Evolutionary conservation across 2,888 invertebrate species (phyloP), one percentile per base, ranked within the genome.

Genomic region (Arenicola marina): DNA sequence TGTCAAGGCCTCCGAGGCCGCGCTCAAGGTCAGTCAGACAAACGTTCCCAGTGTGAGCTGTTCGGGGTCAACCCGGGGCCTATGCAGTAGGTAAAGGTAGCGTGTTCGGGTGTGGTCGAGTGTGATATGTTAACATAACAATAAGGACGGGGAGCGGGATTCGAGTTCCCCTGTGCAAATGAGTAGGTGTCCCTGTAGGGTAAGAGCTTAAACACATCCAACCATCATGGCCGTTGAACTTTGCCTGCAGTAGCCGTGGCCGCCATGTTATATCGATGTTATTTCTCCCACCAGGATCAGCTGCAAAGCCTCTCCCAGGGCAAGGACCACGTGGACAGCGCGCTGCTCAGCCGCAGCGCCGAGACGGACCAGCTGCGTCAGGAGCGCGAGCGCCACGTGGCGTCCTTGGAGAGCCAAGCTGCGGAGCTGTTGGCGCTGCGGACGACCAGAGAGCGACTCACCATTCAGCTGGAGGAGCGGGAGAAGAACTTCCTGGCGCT

Each of bases 381-480:
- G 1, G 62, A 62, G 43, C 57, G 58, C n/a, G 61, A 55, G 18
- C 7, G 18, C 4, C 46, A 45, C 46, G 7, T 29, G 15, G 18
- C 70, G 44, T 59, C 75, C n/a, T 62, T 74, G 38, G 79, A 80
- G 28, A 74, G 78, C 64, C 74, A 71, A 56, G 72, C 70, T 43
- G 69, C 70, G 48, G 79, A 80, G 62, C n/a, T 78, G 11, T 56
- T 68, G 15, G 66, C 72, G 46, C 48, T 78, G 31, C 74, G 74
- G 53, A 60, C 69, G 3, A 65, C 72, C 15, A 44, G 72, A 34
- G 79, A 79, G 33, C 73, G 73, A 51, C 51, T 80, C 29, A 70
- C 66, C 3, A 63, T 76, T 7, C 77, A 78, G 64, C 65, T 79
- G 24, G 78, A 79, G 59, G 81, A 81, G 60, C 77, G 76, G 56